Evolutionary conservation across 64 coral and sea anemone species (phyloP).

Genomic region (Dendrophyllia cribrosa): DNA sequence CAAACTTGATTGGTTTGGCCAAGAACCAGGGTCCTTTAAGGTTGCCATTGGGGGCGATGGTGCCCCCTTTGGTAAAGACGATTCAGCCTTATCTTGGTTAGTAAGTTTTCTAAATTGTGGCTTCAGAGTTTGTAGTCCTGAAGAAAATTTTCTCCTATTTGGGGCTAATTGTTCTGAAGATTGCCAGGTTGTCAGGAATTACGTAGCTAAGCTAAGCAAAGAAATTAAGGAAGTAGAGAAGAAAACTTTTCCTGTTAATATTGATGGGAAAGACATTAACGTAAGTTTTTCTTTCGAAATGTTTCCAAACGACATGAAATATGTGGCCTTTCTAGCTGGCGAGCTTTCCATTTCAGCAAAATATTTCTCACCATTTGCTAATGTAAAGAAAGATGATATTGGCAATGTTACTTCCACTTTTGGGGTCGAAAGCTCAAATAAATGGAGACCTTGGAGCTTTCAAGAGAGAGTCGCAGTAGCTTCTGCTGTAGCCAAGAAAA

Average conservation of each 20-base stretch:
- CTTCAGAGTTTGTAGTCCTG: too few species aligned
- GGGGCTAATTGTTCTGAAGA: neutral
- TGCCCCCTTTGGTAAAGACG: too few species aligned
- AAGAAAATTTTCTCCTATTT: too few species aligned
- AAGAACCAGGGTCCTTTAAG: too few species aligned
- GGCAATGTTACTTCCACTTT: conserved; percentile 17
- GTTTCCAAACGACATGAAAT: conserved; percentile 48
- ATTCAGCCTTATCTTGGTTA: too few species aligned
- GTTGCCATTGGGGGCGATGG: too few species aligned
- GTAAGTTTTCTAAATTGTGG: too few species aligned
- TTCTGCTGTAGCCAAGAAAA: neutral
- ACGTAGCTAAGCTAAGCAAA: neutral
- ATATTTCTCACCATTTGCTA: conserved; percentile 57
- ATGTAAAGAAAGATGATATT: conserved; percentile 53
- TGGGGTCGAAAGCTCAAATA: conserved; percentile 5
- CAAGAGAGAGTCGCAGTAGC: conserved; percentile 22
- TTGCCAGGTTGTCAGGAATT: neutral
- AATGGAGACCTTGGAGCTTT: conserved; percentile 28
- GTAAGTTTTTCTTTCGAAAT: neutral
- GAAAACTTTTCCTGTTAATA: neutral
- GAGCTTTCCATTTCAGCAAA: conserved; percentile 37
- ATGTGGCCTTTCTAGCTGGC: conserved; percentile 30
- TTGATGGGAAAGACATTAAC: neutral
- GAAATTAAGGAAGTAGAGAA: neutral
- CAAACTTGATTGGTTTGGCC: too few species aligned